These are phyloP conservation scores for Poeciliopsis retropinna DNA, from an alignment of 2,113 vertebrate genomes.

Conservation along the genomic window DNA sequence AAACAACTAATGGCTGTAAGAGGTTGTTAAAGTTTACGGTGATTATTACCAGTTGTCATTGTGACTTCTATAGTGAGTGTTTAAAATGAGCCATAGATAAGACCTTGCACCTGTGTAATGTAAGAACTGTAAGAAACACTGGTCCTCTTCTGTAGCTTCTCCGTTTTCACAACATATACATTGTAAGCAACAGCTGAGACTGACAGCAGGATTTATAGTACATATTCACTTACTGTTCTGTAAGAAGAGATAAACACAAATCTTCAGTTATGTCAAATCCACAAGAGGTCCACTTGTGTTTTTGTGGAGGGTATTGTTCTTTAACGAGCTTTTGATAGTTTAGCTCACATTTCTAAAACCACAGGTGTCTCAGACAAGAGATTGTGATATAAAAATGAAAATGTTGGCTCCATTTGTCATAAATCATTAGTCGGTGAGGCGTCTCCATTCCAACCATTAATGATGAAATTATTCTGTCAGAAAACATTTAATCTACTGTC, in stretches of 20 bases:
- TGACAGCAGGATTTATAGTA: slow-evolving; percentile 67
- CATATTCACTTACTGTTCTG: slow-evolving; percentile 56
- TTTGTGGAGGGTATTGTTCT: slow-evolving; percentile 2
- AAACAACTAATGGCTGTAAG: slow-evolving; percentile 3
- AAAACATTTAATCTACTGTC: slow-evolving; percentile 30
- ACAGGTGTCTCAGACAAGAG: slow-evolving; percentile 19
- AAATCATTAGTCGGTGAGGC: slow-evolving; percentile 25
- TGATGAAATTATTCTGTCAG: slow-evolving; percentile 37
- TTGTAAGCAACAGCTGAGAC: slow-evolving; percentile 67
- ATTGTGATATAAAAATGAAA: slow-evolving; percentile 28
- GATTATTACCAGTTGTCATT: slow-evolving; percentile 14
- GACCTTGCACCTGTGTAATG: slow-evolving; percentile 50
- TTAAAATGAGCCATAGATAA: slow-evolving; percentile 39
- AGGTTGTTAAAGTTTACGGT: slow-evolving; percentile 19
- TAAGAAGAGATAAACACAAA: slow-evolving; percentile 42
- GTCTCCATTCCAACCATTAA: slow-evolving; percentile 7
- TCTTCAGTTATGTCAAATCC: slow-evolving; percentile 60
- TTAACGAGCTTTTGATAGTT: slow-evolving; percentile 8
- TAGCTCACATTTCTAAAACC: slow-evolving; percentile 18
- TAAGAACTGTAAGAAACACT: slow-evolving; percentile 49
- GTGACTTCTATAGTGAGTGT: slow-evolving; percentile 34
- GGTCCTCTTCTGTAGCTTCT: slow-evolving; percentile 69
- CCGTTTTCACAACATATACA: slow-evolving; percentile 64
- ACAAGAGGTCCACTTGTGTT: slow-evolving; percentile 43
- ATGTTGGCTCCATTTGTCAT: slow-evolving; percentile 34